Evolutionary conservation across 2,888 invertebrate genomes (phyloP), one percentile per base, ranked within the genome.

Genomic region (Acleris emargana): DNA sequence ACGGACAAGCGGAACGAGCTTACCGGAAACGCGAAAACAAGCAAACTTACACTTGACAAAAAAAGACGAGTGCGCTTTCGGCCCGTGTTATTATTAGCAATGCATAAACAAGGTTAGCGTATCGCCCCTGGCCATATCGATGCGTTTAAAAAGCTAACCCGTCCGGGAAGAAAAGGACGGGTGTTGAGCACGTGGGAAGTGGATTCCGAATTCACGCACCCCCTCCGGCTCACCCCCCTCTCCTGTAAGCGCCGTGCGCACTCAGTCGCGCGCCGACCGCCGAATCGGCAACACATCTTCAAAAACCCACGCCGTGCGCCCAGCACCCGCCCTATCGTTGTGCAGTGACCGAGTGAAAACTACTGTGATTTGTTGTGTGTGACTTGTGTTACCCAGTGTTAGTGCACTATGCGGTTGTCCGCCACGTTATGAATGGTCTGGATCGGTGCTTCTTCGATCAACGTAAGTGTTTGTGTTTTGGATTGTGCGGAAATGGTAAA

Each of bases 361-460:
- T 85, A 82, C 84, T 85, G 89, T 89, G 90, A 89, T 90, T 89
- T 87, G 88, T 89, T 89, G 87, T 88, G 63, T 63, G 64, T 64
- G 64, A 59, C 64, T 64, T 50, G 64, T 64, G 89, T 90, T 86
- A 83, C 85, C 86, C 82, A 81, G 82, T 84, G 79, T 79, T 84
- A 82, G 91, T 91, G 91, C 90, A 90, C 84, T 89, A 92, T 92
- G 91, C 86, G 83, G 89, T 88, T 89, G 84, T 87, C 82, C 76
- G 79, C 80, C 82, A 83, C 87, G 92, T 91, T 87, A 92, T 92
- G 92, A 92, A 91, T 92, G 92, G 92, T 88, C 87, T 92, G 88
- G 92, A 92, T 88, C 90, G 91, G 85, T 91, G 92, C 85, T 92
- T 92, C 89, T 92, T 92, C 88, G 92, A 92, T 89, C 92, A 92